Evolutionary conservation across 2,797 vertebrate species (phyloP).

Genomic region (Pangasius sanitwongsei): DNA sequence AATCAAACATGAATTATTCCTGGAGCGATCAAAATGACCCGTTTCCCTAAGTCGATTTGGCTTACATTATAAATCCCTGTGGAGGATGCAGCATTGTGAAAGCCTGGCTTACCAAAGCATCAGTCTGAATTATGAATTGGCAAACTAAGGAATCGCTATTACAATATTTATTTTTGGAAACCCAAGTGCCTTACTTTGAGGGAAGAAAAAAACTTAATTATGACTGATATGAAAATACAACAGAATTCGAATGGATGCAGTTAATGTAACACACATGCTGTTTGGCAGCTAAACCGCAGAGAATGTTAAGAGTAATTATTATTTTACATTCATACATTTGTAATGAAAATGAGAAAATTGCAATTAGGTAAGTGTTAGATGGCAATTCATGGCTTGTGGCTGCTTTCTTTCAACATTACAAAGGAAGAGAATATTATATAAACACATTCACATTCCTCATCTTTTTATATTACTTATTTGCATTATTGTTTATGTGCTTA

Average conservation of each 20-base stretch:
- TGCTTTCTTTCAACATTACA: not conserved
- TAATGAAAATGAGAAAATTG: conserved; percentile 31
- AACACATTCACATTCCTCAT: conserved; percentile 57
- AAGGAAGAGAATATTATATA: conserved; percentile 48
- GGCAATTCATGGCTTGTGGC: not conserved
- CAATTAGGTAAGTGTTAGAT: not conserved
- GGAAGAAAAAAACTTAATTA: not conserved
- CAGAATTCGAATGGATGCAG: not conserved
- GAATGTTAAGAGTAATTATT: conserved; percentile 9
- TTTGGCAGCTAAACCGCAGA: not conserved
- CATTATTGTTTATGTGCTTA: not conserved
- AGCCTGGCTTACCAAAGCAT: not conserved
- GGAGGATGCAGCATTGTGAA: conserved; percentile 26
- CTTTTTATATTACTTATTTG: not conserved
- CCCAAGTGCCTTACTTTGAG: not conserved
- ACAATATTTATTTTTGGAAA: conserved; percentile 9
- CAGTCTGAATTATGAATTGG: not conserved
- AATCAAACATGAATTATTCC: conserved; percentile 52
- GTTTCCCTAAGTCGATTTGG: conserved; percentile 42
- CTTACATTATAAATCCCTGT: conserved; percentile 36
- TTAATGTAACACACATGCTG: not conserved
- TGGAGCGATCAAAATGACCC: conserved; percentile 48
- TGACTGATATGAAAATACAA: conserved; percentile 1
- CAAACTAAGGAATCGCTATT: not conserved
- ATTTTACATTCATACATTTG: conserved; percentile 25